A percentile compares a stretch with the other conserved stretches of the same genome.
These are phyloP conservation scores for Leucophora obtusa DNA, from an alignment of 2,888 invertebrate genomes.

Conservation along the genomic window DNA sequence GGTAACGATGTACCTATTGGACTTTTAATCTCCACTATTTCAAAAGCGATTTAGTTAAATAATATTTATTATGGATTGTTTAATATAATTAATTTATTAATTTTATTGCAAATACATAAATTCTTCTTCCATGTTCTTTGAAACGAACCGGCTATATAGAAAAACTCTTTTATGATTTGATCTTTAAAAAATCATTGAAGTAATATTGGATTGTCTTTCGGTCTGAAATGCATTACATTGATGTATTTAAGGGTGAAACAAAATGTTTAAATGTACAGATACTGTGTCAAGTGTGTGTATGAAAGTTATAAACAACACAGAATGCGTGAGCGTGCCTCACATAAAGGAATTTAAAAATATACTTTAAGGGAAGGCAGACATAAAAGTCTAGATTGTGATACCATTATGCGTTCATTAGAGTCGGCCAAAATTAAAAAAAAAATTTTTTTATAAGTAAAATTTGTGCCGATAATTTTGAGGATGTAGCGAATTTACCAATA, in stretches of 20 bases:
- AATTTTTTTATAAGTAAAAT: too few relatives aligned
- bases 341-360: constrained; percentile 40
- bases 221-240: constrained; percentile 42
- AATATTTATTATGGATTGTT: too few relatives aligned
- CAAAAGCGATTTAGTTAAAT: too few relatives aligned
- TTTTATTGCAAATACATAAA: background rate
- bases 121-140: background rate
- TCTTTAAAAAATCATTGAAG: constrained; percentile 33
- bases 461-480: too few relatives aligned
- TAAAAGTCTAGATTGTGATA: background rate
- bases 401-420: background rate
- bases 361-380: constrained; percentile 44
- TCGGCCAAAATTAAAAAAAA: background rate
- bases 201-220: constrained; percentile 12
- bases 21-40: too few relatives aligned
- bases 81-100: too few relatives aligned
- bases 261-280: constrained; percentile 33
- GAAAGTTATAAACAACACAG: constrained; percentile 35
- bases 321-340: constrained; percentile 36
- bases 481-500: too few relatives aligned
- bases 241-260: constrained; percentile 36
- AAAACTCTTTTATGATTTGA: constrained; percentile 36
- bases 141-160: background rate
- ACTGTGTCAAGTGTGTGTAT: constrained; percentile 52
- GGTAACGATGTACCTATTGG: too few relatives aligned